Evolutionary conservation across 2,888 invertebrate species (phyloP), one percentile per base, ranked within the genome.

Genomic region (Harpalus rufipes): DNA sequence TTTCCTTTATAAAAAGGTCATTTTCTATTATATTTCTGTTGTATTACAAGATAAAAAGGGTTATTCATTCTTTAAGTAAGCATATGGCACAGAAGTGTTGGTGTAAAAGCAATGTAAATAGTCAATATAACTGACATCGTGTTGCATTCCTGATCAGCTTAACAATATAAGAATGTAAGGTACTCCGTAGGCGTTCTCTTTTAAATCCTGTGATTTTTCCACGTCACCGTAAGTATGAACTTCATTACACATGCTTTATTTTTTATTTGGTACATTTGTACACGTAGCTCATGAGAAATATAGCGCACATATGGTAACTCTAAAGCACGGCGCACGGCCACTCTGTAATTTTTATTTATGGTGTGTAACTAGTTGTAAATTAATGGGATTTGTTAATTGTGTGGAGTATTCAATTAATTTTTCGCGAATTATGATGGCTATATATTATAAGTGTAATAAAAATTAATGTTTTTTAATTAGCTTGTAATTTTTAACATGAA

Each of bases 371-470:
- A 51, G 44, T 4, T 51, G 44, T 12, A 12, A 51, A 51, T 51
- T 51, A 51, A 51, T 51, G 44, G 44, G 10, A 51, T 51, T 51
- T 51, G 44, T 51, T 51, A 51, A 51, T 51, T 32, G 10, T 51
- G 44, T 12, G 8, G 10, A 51, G 44, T 51, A 51, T 51, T 51
- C 44, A 51, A 51, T 51, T 51, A 51, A 12, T 51, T 51, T 51
- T 51, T 51, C 44, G 44, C 44, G 44, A 51, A 51, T 51, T 51
- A 51, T 51, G 44, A 51, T 51, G 44, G 44, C 44, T 51, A 51
- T 51, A 51, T 51, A 51, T 51, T 51, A 51, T 12, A 12, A 12
- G 44, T 12, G 10, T 12, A 8, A 51, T 51, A 51, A 51, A 51
- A 51, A 8, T 51, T 12, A 51, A 12, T 51, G 44, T 51, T 51